phyloP scores from a whole-genome alignment of 2,797 vertebrate species.

The Danio tinwini region DNA sequence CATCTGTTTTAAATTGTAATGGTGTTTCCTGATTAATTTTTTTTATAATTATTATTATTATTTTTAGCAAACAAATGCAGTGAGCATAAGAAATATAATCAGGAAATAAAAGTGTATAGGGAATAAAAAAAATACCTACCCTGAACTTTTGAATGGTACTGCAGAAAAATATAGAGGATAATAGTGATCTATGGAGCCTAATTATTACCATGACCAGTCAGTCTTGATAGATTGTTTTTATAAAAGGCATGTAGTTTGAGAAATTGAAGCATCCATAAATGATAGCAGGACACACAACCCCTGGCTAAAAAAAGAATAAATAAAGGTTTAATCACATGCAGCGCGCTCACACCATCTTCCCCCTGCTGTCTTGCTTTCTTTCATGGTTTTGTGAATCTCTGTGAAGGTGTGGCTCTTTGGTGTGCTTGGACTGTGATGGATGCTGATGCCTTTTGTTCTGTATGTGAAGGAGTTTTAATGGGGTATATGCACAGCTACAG shows the following conservation, averaged over 20 bases:
- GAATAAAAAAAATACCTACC: neutral
- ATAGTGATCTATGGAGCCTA: slow-evolving; percentile 41
- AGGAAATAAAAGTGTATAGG: no score
- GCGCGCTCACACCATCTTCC: slow-evolving; percentile 4
- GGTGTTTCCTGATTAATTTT: neutral
- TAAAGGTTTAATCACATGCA: neutral
- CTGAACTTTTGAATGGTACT: neutral
- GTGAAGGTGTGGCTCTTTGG: slow-evolving; percentile 1
- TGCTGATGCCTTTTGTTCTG: slow-evolving; percentile 17
- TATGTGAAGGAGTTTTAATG: neutral
- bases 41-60: no score
- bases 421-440: slow-evolving; percentile 14
- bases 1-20: neutral
- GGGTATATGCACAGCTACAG: no score
- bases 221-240: slow-evolving; percentile 27
- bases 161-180: slow-evolving; percentile 55
- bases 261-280: neutral
- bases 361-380: slow-evolving; percentile 24
- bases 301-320: neutral
- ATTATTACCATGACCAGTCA: slow-evolving; percentile 53
- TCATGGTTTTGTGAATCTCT: neutral
- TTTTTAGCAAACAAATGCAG: neutral
- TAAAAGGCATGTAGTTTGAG: slow-evolving; percentile 39
- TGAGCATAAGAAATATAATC: no score
- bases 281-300: neutral